Conservation (phyloP, 2,113 vertebrate genomes). For the Macquaria ambigua region DNA sequence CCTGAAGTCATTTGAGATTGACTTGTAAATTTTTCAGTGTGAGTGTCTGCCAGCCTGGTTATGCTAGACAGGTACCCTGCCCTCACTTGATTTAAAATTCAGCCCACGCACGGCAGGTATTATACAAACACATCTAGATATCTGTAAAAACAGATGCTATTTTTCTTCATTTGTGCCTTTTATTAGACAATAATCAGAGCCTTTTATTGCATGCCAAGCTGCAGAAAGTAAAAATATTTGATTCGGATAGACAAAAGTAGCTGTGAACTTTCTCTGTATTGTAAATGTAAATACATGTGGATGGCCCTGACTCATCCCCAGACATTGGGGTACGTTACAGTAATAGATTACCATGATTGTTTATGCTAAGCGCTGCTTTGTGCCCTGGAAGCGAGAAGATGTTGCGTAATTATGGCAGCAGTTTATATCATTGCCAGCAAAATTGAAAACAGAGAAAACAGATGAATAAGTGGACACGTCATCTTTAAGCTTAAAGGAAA, state of each 20-base stretch:
- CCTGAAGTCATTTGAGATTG: slow-evolving; percentile 30
- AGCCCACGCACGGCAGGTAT: slow-evolving; percentile 31
- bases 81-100: slow-evolving; percentile 40
- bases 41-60: slow-evolving; percentile 31
- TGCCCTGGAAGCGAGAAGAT: slow-evolving; percentile 26
- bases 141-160: slow-evolving; percentile 37
- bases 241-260: slow-evolving; percentile 41
- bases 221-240: slow-evolving; percentile 14
- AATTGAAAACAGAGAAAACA: slow-evolving; percentile 40
- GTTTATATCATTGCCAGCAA: slow-evolving; percentile 52
- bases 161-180: slow-evolving; percentile 35
- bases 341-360: slow-evolving; percentile 55
- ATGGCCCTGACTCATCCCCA: slow-evolving; percentile 49
- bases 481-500: slow-evolving; percentile 16
- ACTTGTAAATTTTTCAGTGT: slow-evolving; percentile 36
- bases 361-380: slow-evolving; percentile 45
- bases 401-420: slow-evolving; percentile 24
- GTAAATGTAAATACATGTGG: slow-evolving; percentile 23
- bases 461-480: slow-evolving; percentile 34
- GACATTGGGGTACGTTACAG: slow-evolving; percentile 45
- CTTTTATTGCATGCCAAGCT: slow-evolving; percentile 8
- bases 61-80: slow-evolving; percentile 41
- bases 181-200: slow-evolving; percentile 30
- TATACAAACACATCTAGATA: slow-evolving; percentile 29
- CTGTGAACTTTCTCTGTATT: slow-evolving; percentile 19